Percentiles rank a stretch among this genome's conserved stretches.
Conservation (phyloP, 2,888 invertebrate species). For the Leptopterna dolabrata region DNA sequence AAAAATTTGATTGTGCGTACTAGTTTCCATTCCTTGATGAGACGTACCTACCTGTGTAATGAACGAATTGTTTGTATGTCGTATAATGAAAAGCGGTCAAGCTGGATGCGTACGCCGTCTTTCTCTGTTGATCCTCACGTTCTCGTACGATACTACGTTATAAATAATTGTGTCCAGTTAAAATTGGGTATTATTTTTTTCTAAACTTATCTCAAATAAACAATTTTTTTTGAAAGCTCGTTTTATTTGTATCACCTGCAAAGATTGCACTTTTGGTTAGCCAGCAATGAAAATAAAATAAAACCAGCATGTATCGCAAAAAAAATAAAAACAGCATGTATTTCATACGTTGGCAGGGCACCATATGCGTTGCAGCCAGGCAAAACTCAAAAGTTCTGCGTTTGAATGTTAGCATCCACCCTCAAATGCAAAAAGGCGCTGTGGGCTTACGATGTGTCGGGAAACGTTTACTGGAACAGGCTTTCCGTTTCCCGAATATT, state of each 20-base stretch:
- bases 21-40: not conserved
- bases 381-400: too few species aligned
- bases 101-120: not conserved
- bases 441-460: too few species aligned
- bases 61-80: not conserved
- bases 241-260: not conserved
- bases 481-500: too few species aligned
- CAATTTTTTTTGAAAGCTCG: not conserved
- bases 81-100: not conserved
- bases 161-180: not conserved
- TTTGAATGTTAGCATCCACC: too few species aligned
- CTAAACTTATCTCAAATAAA: not conserved
- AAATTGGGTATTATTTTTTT: not conserved
- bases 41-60: not conserved
- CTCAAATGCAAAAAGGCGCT: too few species aligned
- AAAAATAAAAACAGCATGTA: too few species aligned
- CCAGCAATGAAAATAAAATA: too few species aligned
- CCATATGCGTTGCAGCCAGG: too few species aligned
- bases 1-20: not conserved
- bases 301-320: too few species aligned
- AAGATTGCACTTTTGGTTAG: too few species aligned
- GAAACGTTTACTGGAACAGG: too few species aligned
- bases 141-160: not conserved
- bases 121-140: conserved; percentile 7
- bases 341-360: too few species aligned